Base-by-base conservation (phyloP, 2,797 vertebrate genomes). In the Darevskia nairensis region DNA sequence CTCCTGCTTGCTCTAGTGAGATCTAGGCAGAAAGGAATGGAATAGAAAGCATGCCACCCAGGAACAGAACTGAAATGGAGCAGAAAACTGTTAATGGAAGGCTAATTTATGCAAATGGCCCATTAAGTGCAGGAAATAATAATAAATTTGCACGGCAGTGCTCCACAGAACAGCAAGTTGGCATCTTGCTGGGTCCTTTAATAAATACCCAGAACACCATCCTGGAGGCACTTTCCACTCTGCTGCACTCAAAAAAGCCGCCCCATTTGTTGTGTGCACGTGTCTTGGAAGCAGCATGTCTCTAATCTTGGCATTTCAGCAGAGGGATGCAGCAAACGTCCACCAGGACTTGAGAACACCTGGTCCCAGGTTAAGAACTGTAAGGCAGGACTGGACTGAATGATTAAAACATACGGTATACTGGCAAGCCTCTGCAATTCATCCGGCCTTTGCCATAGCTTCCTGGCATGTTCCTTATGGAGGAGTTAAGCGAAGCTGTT, bases 81-180 rank as follows among this genome's bases (percentile, higher is more conserved):
- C 64, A 55, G 79, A 88, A 77, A 66, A 81, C 72, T n/a, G 44
- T 89, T 91, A 84, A 91, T 75, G 4, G 39, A 72, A 84, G 46
- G 35, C 80, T 87, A 86, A 74, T 84, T 68, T 90, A 93, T 90
- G 89, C 86, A 90, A 93, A 92, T 83, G 10, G 55, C 13, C n/a
- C 35, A 46, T 32, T 76, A 82, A 72, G 68, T 9, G 50, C 44
- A 75, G 21, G 39, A 72, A 66, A 88, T 55, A 82, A 82, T 75
- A 64, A 76, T 15, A n/a, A 39, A 89, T 76, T 68, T 85, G 88
- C 77, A 80, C 25, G 77, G 68, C 59, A 50, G 25, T 25, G 11
- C 39, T 74, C 8, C 1, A 3, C n/a, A 27, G 23, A 85, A 41
- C n/a, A 66, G 77, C 5, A 23, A 41, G 44, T 21, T 23, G 44